Conservation (phyloP, 2,888 invertebrate species). For the Drosophila mayaguana region DNA sequence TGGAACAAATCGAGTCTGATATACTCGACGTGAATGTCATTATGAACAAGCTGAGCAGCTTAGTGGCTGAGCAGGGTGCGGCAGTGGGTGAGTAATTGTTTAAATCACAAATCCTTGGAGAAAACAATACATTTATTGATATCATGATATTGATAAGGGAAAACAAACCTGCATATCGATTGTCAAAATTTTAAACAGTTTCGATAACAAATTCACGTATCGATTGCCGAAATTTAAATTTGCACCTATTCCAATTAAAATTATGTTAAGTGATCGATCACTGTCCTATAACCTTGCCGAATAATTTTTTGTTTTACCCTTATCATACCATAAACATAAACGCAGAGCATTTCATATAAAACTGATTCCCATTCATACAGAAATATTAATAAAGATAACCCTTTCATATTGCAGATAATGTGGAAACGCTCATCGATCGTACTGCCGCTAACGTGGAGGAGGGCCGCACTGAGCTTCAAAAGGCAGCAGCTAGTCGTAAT, state of each 20-base stretch:
- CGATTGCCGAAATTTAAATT: neutral
- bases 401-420: conserved; percentile 88
- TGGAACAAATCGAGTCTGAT: conserved; percentile 92
- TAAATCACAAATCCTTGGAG: no score
- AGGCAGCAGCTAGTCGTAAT: conserved; percentile 92
- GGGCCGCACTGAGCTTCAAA: conserved; percentile 92
- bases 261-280: neutral
- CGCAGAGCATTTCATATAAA: neutral
- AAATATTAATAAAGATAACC: neutral
- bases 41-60: conserved; percentile 90
- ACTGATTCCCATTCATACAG: neutral
- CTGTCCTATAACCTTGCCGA: neutral
- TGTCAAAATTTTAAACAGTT: neutral
- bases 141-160: neutral
- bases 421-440: conserved; percentile 92
- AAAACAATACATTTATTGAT: neutral
- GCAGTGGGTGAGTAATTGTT: conserved; percentile 88
- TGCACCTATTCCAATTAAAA: neutral
- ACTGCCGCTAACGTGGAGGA: conserved; percentile 91
- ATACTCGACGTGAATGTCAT: conserved; percentile 93
- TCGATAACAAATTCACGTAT: neutral
- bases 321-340: neutral
- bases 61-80: conserved; percentile 91
- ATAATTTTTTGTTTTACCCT: neutral
- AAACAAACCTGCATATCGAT: neutral